A percentile compares a stretch with the other conserved stretches of the same genome.
Evolutionary conservation across 2,797 vertebrate species (phyloP).

Genomic region (Erithacus rubecula): DNA sequence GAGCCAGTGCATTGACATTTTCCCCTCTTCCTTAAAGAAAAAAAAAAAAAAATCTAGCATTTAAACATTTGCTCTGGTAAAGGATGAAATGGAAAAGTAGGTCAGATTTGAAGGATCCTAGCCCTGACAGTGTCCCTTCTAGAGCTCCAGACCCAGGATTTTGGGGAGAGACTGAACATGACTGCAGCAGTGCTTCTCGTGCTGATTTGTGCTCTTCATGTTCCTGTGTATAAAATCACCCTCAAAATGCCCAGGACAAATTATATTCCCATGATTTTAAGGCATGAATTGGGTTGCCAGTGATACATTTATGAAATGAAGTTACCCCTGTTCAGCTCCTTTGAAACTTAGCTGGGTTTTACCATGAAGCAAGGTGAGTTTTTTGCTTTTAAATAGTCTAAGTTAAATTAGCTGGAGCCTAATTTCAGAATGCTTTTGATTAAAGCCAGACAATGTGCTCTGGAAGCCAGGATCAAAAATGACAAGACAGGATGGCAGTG

Average conservation of each 20-base stretch:
- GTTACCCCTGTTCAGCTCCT: neutral
- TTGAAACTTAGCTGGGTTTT: neutral
- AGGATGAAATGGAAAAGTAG: constrained; percentile 53
- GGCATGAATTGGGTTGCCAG: neutral
- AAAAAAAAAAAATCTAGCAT: neutral
- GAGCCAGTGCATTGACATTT: neutral
- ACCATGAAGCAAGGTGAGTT: neutral
- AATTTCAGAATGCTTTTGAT: constrained; percentile 54
- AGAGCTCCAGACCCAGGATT: constrained; percentile 26
- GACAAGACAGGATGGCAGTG: constrained; percentile 3
- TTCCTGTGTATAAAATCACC: neutral
- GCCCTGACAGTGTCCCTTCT: constrained; percentile 44
- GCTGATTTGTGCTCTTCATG: neutral
- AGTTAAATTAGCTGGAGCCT: constrained; percentile 56
- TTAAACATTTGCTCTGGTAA: constrained; percentile 34
- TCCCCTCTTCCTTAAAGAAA: neutral
- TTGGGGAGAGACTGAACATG: constrained; percentile 9
- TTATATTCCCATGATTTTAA: neutral
- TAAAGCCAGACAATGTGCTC: constrained; percentile 44
- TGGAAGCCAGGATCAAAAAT: constrained; percentile 25
- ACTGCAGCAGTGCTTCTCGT: neutral
- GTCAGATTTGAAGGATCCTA: constrained; percentile 51
- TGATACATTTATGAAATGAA: neutral
- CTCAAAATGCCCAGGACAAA: neutral
- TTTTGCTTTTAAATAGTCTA: constrained; percentile 23